These are phyloP conservation scores for Nyctereutes procyonoides DNA, from an alignment of 2,113 vertebrate genomes.

Conservation along the genomic window DNA sequence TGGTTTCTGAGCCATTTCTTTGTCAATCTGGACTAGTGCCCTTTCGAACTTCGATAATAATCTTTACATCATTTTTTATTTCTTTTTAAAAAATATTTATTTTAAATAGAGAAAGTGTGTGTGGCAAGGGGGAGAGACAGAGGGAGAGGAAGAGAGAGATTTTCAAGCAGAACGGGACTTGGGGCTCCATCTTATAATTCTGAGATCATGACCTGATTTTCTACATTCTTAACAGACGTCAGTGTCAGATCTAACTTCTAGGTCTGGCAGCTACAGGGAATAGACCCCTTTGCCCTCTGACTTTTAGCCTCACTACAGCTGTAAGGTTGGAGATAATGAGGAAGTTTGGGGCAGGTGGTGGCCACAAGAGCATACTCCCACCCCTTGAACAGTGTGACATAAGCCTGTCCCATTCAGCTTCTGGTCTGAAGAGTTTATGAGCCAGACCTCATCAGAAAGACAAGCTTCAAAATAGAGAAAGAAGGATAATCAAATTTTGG, in stretches of 20 bases:
- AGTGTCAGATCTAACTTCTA: not conserved
- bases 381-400: not conserved
- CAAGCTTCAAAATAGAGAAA: not conserved
- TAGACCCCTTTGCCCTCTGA: not conserved
- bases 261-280: not conserved
- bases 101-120: not conserved
- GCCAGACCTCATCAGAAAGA: not conserved
- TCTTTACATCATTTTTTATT: not conserved
- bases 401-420: too few relatives aligned
- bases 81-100: not conserved
- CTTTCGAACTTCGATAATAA: not conserved
- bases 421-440: not conserved
- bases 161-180: not conserved
- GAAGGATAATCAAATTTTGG: not conserved
- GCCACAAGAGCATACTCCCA: not conserved
- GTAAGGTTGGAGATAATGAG: not conserved
- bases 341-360: not conserved
- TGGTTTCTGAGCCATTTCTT: not conserved
- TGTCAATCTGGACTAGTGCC: too few relatives aligned
- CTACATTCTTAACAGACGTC: not conserved
- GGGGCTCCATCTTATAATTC: not conserved
- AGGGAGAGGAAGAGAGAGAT: not conserved
- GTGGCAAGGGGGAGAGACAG: too few relatives aligned
- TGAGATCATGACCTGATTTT: not conserved
- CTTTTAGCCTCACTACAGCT: not conserved